phyloP scores from a whole-genome alignment of 2,888 invertebrate species.

The Saturnia japonica region DNA sequence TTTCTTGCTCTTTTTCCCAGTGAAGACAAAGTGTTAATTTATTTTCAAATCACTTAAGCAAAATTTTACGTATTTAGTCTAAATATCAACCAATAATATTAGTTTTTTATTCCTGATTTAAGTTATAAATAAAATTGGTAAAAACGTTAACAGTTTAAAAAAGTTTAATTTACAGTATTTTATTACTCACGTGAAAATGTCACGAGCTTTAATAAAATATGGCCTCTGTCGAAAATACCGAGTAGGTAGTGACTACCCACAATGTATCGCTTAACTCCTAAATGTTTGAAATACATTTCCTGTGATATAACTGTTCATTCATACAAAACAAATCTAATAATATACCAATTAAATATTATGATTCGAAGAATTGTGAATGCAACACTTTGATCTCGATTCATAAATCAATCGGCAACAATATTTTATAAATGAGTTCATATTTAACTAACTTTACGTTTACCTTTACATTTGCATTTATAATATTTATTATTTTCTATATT shows the following conservation, averaged over 20 bases:
- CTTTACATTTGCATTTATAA: not conserved
- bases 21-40: too few species aligned
- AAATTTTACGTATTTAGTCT: too few species aligned
- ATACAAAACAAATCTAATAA: slow-evolving; percentile 16
- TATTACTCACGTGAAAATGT: too few species aligned
- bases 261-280: slow-evolving; percentile 24
- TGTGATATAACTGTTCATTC: slow-evolving; percentile 31
- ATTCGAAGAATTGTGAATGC: slow-evolving; percentile 17
- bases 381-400: slow-evolving; percentile 18
- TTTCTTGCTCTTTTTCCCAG: not conserved
- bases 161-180: too few species aligned
- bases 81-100: too few species aligned
- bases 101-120: too few species aligned
- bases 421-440: not conserved
- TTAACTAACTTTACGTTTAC: not conserved
- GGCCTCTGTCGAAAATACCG: not conserved
- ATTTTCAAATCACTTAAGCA: too few species aligned
- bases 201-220: not conserved
- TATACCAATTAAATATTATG: slow-evolving; percentile 13
- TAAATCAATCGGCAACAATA: slow-evolving; percentile 7
- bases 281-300: slow-evolving; percentile 50
- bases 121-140: too few species aligned
- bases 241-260: not conserved
- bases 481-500: not conserved
- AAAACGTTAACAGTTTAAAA: too few species aligned